Percentiles rank a stretch among this genome's conserved stretches.
phyloP scores from a whole-genome alignment of 1,140 invertebrate genomes.

The Dinoponera quadriceps region DNA sequence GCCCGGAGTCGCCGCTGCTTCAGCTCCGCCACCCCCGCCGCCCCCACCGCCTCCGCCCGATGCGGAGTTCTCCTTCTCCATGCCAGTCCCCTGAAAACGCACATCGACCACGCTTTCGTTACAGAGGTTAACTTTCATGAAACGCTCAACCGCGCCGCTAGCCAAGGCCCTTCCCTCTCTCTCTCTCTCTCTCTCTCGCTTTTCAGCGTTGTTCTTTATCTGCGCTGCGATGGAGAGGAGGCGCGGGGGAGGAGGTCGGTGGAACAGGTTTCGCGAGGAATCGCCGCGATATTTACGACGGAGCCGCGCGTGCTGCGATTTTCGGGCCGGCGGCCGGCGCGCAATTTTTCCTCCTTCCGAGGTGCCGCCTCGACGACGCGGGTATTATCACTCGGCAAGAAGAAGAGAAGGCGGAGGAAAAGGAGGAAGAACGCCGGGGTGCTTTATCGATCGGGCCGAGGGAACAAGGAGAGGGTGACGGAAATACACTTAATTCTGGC shows the following conservation, averaged over 20 bases:
- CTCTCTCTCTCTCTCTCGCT: not conserved
- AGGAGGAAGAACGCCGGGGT: not conserved
- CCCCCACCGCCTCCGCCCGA: conserved; percentile 82
- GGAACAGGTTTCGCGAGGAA: conserved; percentile 31
- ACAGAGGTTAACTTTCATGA: conserved; percentile 57
- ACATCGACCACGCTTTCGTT: conserved; percentile 68
- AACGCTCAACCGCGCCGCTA: conserved; percentile 7
- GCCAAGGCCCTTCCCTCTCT: conserved; percentile 33
- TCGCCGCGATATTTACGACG: conserved; percentile 51
- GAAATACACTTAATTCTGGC: not conserved
- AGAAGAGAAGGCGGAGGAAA: not conserved
- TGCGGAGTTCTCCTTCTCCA: conserved; percentile 86
- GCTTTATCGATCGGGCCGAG: not conserved
- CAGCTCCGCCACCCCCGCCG: conserved; percentile 79
- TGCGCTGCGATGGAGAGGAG: not conserved
- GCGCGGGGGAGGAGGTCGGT: not conserved
- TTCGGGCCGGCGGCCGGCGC: conserved; percentile 4
- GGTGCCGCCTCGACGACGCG: not conserved
- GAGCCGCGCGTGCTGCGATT: conserved; percentile 22
- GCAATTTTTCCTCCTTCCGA: conserved; percentile 20
- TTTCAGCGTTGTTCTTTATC: conserved; percentile 30
- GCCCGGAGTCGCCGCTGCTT: conserved; percentile 80
- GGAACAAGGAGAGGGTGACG: not conserved
- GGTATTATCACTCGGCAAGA: conserved; percentile 4
- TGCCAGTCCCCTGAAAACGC: conserved; percentile 82